These are phyloP conservation scores for Villa cingulata DNA, from an alignment of 2,888 invertebrate species.

Conservation along the genomic window DNA sequence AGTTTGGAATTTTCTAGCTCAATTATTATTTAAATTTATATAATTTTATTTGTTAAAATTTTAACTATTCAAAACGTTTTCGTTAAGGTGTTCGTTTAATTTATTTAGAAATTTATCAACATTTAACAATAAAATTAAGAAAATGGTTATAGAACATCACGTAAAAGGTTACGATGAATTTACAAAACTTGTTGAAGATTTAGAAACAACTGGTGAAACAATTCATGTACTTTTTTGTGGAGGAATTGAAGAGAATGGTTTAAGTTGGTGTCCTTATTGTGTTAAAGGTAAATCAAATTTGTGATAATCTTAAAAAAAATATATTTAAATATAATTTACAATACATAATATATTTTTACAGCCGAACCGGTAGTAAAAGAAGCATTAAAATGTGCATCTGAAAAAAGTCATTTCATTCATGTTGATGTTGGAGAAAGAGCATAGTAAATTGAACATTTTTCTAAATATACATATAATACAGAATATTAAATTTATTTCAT, in stretches of 20 bases:
- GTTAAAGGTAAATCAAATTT: constrained; percentile 51
- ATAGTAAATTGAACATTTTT: too few relatives aligned
- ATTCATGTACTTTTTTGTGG: constrained; percentile 35
- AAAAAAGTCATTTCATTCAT: constrained; percentile 52
- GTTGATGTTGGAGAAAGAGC: constrained; percentile 65
- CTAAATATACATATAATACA: too few relatives aligned
- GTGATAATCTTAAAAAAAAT: neutral
- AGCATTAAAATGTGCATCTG: constrained; percentile 46
- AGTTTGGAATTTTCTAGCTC: too few relatives aligned
- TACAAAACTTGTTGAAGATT: constrained; percentile 29
- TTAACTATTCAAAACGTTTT: too few relatives aligned
- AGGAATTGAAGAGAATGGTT: constrained; percentile 41
- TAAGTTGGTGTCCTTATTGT: constrained; percentile 86
- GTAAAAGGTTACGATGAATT: constrained; percentile 36
- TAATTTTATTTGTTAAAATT: too few relatives aligned
- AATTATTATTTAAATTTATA: too few relatives aligned
- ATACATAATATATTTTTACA: too few relatives aligned
- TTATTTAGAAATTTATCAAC: constrained; percentile 12
- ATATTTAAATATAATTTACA: neutral
- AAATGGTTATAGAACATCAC: constrained; percentile 34
- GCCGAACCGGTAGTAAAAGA: constrained; percentile 66
- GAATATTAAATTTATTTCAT: too few relatives aligned
- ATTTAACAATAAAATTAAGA: constrained; percentile 7
- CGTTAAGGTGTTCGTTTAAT: too few relatives aligned
- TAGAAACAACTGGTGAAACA: constrained; percentile 26